Evolutionary conservation across 2,797 vertebrate species (phyloP).

Genomic region (Acanthis flammea): DNA sequence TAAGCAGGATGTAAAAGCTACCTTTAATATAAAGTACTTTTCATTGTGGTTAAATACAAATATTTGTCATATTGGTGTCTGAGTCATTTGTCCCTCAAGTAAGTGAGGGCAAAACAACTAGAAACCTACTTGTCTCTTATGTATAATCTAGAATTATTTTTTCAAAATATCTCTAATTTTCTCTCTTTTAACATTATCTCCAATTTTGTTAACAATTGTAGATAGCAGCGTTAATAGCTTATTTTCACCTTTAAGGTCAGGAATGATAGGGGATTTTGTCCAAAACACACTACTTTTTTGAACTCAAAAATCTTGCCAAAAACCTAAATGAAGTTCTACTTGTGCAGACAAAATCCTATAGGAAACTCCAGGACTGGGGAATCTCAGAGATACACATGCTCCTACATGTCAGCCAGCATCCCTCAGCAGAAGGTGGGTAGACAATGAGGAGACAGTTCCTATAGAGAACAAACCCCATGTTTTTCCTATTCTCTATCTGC

Average conservation of each 20-base stretch:
- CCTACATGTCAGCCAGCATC: background rate
- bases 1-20: background rate
- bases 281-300: background rate
- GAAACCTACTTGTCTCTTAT: background rate
- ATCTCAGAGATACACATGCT: background rate
- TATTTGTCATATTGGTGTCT: background rate
- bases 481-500: background rate
- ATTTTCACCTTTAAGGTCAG: background rate
- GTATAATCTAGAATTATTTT: background rate
- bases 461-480: background rate
- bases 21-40: background rate
- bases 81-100: background rate
- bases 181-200: background rate
- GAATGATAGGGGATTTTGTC: background rate
- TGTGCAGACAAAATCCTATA: background rate
- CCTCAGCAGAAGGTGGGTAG: background rate
- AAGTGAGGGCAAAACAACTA: background rate
- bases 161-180: background rate
- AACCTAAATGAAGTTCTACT: background rate
- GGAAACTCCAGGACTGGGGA: background rate
- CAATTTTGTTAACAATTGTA: background rate
- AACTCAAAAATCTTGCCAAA: rapidly evolving
- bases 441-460: background rate
- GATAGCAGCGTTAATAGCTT: background rate
- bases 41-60: background rate